Evolutionary conservation across 1,140 invertebrate species (phyloP), one percentile per base, ranked within the genome.

Genomic region (Physella acuta): DNA sequence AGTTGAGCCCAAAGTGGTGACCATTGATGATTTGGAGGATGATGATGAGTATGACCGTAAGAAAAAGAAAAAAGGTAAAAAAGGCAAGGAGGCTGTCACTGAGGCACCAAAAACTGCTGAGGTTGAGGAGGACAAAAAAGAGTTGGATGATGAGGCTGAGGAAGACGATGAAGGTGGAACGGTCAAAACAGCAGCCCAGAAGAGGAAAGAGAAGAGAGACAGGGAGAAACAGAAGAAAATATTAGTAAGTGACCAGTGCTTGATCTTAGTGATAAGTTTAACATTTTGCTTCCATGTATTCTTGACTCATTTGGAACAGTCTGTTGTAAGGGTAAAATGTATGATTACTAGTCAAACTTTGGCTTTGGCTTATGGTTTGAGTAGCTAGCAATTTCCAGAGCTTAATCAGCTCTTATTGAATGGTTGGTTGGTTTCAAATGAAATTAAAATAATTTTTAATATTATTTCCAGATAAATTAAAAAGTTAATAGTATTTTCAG

Each of bases 121-220:
- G 37, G 65, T 72, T n/a, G 69, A 63, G 14, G 68, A 71, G 37
- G 70, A 20, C 14, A 73, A 68, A 30, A 73, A 44, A 34, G 74
- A 64, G n/a, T 76, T 67, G 26, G 73, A 73, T 87, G 61, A 82
- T 76, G 70, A 71, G 16, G 73, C 67, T 24, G 77, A 71, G 1
- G 88, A 88, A 56, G 89, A 89, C 39, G 88, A 87, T 68, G 84
- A 80, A 70, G 88, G 86, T 66, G 76, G 85, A 34, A 91, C 90
- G 16, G 88, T 93, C 28, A 82, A 79, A 65, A 71, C 76, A 33
- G 75, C 76, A 20, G 76, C 77, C 33, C 78, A 80, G 73, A 85
- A 79, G 67, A 78, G 72, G 74, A 85, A 79, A 60, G 77, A 78
- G 61, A 79, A 79, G 59, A 78, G 78, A 49, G 77, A 80, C 44